Base-by-base conservation (phyloP, 2,888 invertebrate genomes). In the Megamerina dolium region DNA sequence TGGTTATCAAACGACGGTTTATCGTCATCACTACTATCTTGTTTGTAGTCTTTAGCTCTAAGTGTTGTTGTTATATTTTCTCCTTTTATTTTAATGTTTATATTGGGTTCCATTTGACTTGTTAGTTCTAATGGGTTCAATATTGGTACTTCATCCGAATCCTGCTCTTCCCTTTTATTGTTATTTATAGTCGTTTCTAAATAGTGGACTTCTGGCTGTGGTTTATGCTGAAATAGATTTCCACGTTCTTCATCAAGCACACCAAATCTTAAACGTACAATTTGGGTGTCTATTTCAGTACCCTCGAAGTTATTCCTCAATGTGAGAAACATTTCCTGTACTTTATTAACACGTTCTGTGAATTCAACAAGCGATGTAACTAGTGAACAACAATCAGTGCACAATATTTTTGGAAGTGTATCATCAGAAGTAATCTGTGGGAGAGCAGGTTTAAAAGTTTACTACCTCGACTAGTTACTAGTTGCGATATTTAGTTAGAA, bases 311-410 rank as follows among this genome's bases (percentile, higher is more conserved):
- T n/a, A 18, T 54, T 56, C 21, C 55, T 55, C 10, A 68, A 38
- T n/a, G 60, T 56, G 12, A 50, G 50, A 37, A 57, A 68, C 48
- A 68, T 60, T 33, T 61, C 58, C 37, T 68, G 67, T 10, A 68
- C 67, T 2, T 64, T 59, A 1, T 55, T 52, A 3, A 66, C 57
- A 3, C 64, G 61, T 19, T 65, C 61, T n/a, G 60, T 56, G 34
- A 68, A 68, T 1, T 60, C 59, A 0, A 60, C 57, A 34, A 68
- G 41, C 3, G 57, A 55, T 0, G 61, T 60, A 5, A 68, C 54
- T 17, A 66, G 35, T 1, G 60, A 53, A 27, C 64, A 52, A 37
- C 68, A 68, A 27, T 57, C 59, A 2, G 51, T 53, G 43, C 68
- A 68, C 10, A 68, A 54, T 50, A 53, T 57, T 31, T 61, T 59